These are phyloP conservation scores for Drosophila pullipes DNA, from an alignment of 2,888 invertebrate genomes.

Conservation along the genomic window DNA sequence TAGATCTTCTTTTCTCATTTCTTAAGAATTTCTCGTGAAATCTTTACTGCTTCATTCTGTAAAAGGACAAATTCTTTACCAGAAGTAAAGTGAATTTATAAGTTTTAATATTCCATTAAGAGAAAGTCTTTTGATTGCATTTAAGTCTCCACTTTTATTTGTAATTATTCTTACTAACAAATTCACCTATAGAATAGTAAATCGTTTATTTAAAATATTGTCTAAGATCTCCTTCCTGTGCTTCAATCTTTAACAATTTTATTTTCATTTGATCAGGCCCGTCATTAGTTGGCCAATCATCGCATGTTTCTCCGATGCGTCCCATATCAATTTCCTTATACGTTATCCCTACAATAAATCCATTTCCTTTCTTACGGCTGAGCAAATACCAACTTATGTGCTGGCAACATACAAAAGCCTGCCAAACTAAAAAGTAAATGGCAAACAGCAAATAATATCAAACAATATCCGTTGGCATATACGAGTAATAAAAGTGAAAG, in stretches of 20 bases:
- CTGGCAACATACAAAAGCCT: slow-evolving; percentile 15
- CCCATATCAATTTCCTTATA: slow-evolving; percentile 52
- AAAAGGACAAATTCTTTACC: not conserved
- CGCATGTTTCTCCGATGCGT: slow-evolving; percentile 7
- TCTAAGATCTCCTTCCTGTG: not conserved
- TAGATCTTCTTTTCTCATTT: not conserved
- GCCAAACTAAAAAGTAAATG: slow-evolving; percentile 58
- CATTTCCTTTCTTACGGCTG: slow-evolving; percentile 50
- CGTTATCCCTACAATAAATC: slow-evolving; percentile 48
- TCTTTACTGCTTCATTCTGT: not conserved
- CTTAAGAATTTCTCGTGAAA: not conserved
- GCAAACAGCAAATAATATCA: slow-evolving; percentile 70
- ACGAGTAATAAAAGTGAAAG: slow-evolving; percentile 63
- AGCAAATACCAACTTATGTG: slow-evolving; percentile 50
- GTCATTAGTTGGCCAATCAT: slow-evolving; percentile 23
- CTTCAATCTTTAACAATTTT: not conserved
- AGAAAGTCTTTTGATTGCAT: not conserved
- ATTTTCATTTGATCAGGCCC: slow-evolving; percentile 2
- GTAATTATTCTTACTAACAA: no score
- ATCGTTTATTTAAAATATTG: not conserved
- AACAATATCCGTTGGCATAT: slow-evolving; percentile 68
- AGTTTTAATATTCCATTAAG: not conserved
- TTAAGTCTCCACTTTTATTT: not conserved
- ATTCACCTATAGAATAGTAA: not conserved
- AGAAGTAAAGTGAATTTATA: no score